Conservation (phyloP, 2,888 invertebrate species). For the Helleia helle region DNA sequence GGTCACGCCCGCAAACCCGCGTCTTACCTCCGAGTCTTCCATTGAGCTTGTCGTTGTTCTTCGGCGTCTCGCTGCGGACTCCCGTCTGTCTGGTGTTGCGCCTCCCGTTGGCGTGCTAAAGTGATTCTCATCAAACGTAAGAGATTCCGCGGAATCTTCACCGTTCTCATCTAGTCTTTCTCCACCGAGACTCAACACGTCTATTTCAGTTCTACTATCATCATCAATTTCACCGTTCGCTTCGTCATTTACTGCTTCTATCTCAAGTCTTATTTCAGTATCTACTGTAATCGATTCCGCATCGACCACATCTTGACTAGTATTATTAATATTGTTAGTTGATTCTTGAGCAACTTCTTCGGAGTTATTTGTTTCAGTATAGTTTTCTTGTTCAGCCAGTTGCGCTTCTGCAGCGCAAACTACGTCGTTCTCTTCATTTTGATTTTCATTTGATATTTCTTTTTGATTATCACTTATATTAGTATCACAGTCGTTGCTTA, state of each 20-base stretch:
- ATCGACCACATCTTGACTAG: slow-evolving; percentile 35
- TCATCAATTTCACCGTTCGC: slow-evolving; percentile 18
- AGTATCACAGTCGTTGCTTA: slow-evolving; percentile 67
- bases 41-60: slow-evolving; percentile 47
- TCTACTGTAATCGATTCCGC: slow-evolving; percentile 16
- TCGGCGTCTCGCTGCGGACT: slow-evolving; percentile 24
- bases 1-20: slow-evolving; percentile 33
- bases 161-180: slow-evolving; percentile 19
- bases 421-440: slow-evolving; percentile 63
- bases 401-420: slow-evolving; percentile 49
- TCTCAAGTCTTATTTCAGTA: slow-evolving; percentile 17
- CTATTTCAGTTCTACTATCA: slow-evolving; percentile 22
- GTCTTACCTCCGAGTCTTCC: slow-evolving; percentile 67
- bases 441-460: slow-evolving; percentile 37
- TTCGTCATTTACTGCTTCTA: slow-evolving; percentile 19
- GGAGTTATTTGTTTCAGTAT: slow-evolving; percentile 20
- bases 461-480: slow-evolving; percentile 54
- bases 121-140: slow-evolving; percentile 67
- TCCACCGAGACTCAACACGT: slow-evolving; percentile 19
- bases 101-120: slow-evolving; percentile 64
- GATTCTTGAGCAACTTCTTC: slow-evolving; percentile 22
- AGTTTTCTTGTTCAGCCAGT: slow-evolving; percentile 16
- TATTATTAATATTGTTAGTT: slow-evolving; percentile 21
- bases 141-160: slow-evolving; percentile 31
- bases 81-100: slow-evolving; percentile 32